A percentile compares a stretch with the other conserved stretches of the same genome.
phyloP scores from a whole-genome alignment of 2,888 invertebrate species.

The Anodontia alba region DNA sequence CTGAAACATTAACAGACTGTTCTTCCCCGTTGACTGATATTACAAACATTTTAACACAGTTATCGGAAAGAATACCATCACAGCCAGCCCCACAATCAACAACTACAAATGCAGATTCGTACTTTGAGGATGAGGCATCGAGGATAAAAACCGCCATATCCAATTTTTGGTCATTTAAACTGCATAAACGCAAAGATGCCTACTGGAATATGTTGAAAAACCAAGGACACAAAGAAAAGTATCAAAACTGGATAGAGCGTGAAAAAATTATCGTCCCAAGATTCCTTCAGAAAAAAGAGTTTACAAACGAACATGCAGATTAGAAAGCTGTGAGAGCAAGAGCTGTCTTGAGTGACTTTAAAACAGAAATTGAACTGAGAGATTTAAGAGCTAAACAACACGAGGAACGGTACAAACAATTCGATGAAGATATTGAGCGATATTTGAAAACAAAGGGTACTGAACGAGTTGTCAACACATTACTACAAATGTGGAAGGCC shows the following conservation, averaged over 20 bases:
- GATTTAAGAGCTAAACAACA: not conserved
- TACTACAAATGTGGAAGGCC: not conserved
- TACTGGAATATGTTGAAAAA: not conserved
- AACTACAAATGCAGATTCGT: not conserved
- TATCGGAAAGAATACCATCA: not conserved
- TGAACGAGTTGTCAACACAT: not conserved
- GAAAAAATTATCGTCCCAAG: not conserved
- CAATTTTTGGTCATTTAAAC: not conserved
- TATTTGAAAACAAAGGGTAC: not conserved
- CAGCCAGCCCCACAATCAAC: not conserved
- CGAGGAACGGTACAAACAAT: not conserved
- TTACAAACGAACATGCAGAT: not conserved
- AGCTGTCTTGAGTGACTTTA: not conserved
- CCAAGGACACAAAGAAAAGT: not conserved
- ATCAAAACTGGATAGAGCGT: not conserved
- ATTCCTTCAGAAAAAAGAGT: not conserved
- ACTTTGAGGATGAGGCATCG: not conserved
- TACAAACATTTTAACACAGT: not conserved
- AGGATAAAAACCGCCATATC: not conserved
- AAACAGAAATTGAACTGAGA: not conserved
- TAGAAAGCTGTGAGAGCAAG: not conserved
- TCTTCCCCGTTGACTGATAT: not conserved
- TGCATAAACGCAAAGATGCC: not conserved
- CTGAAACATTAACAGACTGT: not conserved
- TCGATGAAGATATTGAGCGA: not conserved